Conservation (phyloP, 35 echinoderm and acorn worm genomes). For the Nesometra sesokonis region DNA sequence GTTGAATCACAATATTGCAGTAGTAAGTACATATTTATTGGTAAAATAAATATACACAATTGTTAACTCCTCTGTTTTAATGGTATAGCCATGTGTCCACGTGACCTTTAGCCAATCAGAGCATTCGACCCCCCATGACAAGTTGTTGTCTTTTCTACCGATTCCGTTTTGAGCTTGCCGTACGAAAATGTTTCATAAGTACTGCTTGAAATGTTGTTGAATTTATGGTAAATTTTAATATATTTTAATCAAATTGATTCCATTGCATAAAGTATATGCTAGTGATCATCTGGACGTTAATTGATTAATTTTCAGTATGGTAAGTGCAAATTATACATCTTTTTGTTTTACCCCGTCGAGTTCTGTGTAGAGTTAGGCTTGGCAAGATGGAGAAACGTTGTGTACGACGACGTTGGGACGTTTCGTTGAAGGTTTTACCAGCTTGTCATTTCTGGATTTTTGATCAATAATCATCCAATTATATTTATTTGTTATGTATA, state of each 20-base stretch:
- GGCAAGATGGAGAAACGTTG: background rate
- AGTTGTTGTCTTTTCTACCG: constrained; percentile 11
- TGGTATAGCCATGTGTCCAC: background rate
- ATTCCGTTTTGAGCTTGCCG: background rate
- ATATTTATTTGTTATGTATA: too few species aligned
- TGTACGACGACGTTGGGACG: background rate
- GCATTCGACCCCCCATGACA: constrained; percentile 7
- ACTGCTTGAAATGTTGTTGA: background rate
- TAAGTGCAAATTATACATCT: background rate
- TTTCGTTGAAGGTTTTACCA: too few species aligned
- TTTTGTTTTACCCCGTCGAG: background rate
- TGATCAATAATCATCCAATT: too few species aligned
- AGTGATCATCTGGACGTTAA: background rate
- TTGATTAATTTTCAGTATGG: background rate
- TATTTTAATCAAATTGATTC: too few species aligned
- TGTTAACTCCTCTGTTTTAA: background rate
- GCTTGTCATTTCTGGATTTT: too few species aligned
- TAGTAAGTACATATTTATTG: too few species aligned
- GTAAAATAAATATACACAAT: too few species aligned
- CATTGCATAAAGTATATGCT: background rate
- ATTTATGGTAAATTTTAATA: background rate
- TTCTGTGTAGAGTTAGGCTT: too few species aligned
- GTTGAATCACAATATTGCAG: too few species aligned
- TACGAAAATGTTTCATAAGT: background rate
- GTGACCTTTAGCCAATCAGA: constrained; percentile 9